Evolutionary conservation across 2,113 vertebrate species (phyloP).

Genomic region (Cercocebus atys): DNA sequence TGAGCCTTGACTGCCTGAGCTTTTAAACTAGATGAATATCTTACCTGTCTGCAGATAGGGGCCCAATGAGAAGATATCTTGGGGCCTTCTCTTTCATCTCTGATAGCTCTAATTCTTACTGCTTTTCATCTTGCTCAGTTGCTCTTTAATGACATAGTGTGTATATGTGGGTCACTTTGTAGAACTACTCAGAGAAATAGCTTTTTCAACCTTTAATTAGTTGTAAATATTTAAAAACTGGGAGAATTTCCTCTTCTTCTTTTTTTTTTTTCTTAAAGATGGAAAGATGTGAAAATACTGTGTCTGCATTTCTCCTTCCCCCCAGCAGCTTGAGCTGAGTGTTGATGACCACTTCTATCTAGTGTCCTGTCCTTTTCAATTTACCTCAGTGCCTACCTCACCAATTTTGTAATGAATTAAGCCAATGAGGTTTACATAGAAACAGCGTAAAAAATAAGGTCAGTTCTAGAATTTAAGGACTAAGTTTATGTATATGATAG

Average conservation of each 20-base stretch:
- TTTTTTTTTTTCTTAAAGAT: background rate
- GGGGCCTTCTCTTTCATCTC: background rate
- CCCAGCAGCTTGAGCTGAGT: background rate
- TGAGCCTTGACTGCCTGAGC: background rate
- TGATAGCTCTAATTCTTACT: background rate
- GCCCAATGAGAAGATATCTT: background rate
- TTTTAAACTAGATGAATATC: background rate
- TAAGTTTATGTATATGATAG: background rate
- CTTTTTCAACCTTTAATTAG: background rate
- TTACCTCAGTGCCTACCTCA: background rate
- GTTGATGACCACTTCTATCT: background rate
- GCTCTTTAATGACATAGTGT: background rate
- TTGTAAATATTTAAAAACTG: slow-evolving; percentile 5
- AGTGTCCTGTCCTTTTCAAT: background rate
- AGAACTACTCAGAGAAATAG: background rate
- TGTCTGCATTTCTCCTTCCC: background rate
- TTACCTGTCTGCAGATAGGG: background rate
- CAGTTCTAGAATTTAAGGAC: background rate
- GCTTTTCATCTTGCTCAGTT: background rate
- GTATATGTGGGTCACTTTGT: background rate
- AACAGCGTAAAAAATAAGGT: background rate
- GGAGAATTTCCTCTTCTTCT: background rate
- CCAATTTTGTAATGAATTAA: background rate
- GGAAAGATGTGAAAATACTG: background rate
- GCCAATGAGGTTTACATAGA: background rate